Conservation (phyloP, 2,888 invertebrate species). For the Julus scandinavius region DNA sequence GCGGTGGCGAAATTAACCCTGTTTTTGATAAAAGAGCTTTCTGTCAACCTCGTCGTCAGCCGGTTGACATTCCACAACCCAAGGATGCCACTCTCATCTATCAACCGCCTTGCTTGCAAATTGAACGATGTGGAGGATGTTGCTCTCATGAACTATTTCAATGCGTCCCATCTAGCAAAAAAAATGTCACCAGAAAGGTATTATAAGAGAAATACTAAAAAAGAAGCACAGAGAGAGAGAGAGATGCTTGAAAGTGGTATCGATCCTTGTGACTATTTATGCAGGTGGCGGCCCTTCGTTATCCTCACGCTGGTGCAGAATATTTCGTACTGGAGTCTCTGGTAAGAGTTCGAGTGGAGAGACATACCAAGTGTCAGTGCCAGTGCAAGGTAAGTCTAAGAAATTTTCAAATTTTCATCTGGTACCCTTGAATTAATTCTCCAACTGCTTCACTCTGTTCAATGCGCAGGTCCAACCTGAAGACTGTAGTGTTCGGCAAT, state of each 20-base stretch:
- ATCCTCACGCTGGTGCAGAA: conserved; percentile 58
- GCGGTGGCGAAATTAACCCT: conserved; percentile 55
- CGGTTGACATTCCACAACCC: conserved; percentile 58
- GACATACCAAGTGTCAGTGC: conserved; percentile 58
- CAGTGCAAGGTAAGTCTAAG: conserved; percentile 58
- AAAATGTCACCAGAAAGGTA: conserved; percentile 58
- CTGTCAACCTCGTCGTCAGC: conserved; percentile 59
- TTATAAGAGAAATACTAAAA: background rate
- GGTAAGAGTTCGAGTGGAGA: conserved; percentile 56
- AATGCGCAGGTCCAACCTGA: conserved; percentile 57
- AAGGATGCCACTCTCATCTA: conserved; percentile 58
- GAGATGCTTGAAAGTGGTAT: conserved; percentile 4
- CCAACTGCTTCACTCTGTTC: background rate
- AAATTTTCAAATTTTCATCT: background rate
- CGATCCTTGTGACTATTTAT: background rate
- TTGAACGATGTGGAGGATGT: conserved; percentile 64
- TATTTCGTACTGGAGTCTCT: conserved; percentile 58
- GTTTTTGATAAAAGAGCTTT: conserved; percentile 58
- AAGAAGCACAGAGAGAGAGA: background rate
- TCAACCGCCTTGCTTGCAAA: conserved; percentile 64
- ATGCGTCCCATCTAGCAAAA: conserved; percentile 56
- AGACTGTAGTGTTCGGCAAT: conserved; percentile 57
- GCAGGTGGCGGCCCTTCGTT: conserved; percentile 57
- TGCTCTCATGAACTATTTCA: conserved; percentile 63
- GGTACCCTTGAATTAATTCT: too few species aligned